Percentiles rank a stretch among this genome's conserved stretches.
phyloP scores from a whole-genome alignment of 2,888 invertebrate genomes.

The Metacarcinus magister region DNA sequence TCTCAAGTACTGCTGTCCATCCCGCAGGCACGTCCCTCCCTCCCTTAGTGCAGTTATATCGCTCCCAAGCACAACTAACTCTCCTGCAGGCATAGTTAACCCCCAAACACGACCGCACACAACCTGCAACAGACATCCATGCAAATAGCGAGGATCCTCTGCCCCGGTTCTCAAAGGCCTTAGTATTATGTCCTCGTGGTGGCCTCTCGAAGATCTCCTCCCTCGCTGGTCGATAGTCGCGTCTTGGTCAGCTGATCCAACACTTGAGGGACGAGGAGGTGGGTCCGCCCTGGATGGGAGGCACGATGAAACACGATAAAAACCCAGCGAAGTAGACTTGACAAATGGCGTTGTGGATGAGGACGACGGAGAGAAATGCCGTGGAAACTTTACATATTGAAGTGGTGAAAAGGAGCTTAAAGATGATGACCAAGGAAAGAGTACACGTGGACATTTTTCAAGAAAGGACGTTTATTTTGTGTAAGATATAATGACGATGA shows the following conservation, averaged over 20 bases:
- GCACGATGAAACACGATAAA: background rate
- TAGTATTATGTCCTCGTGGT: background rate
- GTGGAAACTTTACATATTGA: background rate
- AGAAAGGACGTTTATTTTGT: too few species aligned
- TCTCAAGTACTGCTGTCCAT: too few species aligned
- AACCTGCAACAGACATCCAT: background rate
- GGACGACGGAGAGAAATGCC: background rate
- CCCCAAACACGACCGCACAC: constrained; percentile 7
- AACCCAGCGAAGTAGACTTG: background rate
- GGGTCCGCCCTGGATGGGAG: background rate
- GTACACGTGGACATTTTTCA: too few species aligned
- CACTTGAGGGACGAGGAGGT: constrained; percentile 27
- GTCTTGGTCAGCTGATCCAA: constrained; percentile 48
- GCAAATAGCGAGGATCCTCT: background rate
- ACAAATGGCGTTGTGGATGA: background rate
- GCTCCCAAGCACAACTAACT: background rate
- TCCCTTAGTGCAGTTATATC: background rate
- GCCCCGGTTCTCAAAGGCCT: background rate
- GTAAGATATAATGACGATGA: background rate
- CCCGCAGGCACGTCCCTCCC: background rate
- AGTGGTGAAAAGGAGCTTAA: background rate
- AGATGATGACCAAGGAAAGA: background rate
- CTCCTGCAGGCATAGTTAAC: background rate
- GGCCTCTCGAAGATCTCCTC: background rate
- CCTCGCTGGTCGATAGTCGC: background rate